Evolutionary conservation across 2,797 vertebrate genomes (phyloP).

Genomic region (Falco naumanni): DNA sequence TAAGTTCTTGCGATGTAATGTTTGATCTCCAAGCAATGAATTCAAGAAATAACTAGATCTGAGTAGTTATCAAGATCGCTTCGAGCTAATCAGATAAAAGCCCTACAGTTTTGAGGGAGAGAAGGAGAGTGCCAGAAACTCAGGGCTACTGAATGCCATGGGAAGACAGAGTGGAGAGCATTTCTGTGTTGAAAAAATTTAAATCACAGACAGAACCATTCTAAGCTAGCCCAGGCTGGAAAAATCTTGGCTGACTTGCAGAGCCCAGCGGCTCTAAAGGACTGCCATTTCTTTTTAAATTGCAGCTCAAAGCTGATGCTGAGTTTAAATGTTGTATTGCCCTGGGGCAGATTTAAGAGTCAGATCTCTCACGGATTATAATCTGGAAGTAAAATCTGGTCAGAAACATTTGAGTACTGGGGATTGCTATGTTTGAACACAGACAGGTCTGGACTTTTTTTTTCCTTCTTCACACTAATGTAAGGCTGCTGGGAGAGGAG

Average conservation of each 20-base stretch:
- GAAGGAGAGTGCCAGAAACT: constrained; percentile 18
- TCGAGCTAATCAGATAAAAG: constrained; percentile 42
- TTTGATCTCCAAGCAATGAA: constrained; percentile 42
- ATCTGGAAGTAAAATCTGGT: background rate
- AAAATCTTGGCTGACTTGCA: background rate
- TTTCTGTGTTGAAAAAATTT: background rate
- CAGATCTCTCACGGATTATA: background rate
- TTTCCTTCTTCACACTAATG: background rate
- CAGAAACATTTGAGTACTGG: background rate
- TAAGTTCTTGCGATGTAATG: constrained; percentile 18
- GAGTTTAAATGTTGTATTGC: background rate
- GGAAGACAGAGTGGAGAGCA: background rate
- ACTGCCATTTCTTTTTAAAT: background rate
- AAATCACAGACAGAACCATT: background rate
- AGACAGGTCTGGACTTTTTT: background rate
- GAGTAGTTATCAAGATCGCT: background rate
- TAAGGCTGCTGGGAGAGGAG: background rate
- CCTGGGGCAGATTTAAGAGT: background rate
- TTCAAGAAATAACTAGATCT: constrained; percentile 48
- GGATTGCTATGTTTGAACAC: background rate
- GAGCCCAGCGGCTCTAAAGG: background rate
- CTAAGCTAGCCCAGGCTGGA: background rate
- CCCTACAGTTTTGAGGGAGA: background rate
- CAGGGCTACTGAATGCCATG: background rate
- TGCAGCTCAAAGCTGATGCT: background rate